A percentile compares a stretch with the other conserved stretches of the same genome.
These are phyloP conservation scores for Cylloceria caligata DNA, from an alignment of 2,888 invertebrate species.

Conservation along the genomic window DNA sequence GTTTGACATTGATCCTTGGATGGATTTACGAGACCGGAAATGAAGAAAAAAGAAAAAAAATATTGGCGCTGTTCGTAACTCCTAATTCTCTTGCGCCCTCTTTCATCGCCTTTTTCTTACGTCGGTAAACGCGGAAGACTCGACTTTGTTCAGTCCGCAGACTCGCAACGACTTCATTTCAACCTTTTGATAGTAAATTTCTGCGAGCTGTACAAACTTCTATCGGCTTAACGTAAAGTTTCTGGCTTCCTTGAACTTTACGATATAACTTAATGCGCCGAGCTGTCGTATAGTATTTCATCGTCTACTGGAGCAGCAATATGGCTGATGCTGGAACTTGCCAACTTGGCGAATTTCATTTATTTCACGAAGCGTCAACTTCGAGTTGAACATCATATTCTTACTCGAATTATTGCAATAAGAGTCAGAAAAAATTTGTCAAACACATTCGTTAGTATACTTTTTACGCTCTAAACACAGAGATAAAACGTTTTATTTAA, in stretches of 20 bases:
- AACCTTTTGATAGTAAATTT: not conserved
- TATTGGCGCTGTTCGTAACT: conserved; percentile 36
- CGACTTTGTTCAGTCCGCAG: not conserved
- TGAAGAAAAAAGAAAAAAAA: conserved; percentile 22
- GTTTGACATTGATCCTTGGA: conserved; percentile 49
- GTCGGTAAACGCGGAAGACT: conserved; percentile 6
- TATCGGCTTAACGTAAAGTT: not conserved
- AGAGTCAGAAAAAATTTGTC: not conserved
- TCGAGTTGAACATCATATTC: not conserved
- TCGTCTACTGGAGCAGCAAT: conserved; percentile 53
- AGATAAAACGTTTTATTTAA: no score
- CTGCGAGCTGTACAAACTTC: not conserved
- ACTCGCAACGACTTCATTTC: not conserved
- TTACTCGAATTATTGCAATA: conserved; percentile 3
- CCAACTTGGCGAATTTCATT: conserved; percentile 42
- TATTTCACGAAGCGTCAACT: not conserved
- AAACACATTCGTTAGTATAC: not conserved
- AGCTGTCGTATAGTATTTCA: conserved; percentile 22
- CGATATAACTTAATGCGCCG: conserved; percentile 12
- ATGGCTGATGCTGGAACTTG: conserved; percentile 55
- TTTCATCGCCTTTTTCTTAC: not conserved
- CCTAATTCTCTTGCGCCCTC: not conserved
- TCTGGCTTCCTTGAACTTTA: conserved; percentile 28
- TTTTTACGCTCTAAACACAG: not conserved
- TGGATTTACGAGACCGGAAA: conserved; percentile 30